Percentiles rank a stretch among this genome's conserved stretches.
Conservation (phyloP, 2,888 invertebrate genomes). For the Tigriopus californicus region DNA sequence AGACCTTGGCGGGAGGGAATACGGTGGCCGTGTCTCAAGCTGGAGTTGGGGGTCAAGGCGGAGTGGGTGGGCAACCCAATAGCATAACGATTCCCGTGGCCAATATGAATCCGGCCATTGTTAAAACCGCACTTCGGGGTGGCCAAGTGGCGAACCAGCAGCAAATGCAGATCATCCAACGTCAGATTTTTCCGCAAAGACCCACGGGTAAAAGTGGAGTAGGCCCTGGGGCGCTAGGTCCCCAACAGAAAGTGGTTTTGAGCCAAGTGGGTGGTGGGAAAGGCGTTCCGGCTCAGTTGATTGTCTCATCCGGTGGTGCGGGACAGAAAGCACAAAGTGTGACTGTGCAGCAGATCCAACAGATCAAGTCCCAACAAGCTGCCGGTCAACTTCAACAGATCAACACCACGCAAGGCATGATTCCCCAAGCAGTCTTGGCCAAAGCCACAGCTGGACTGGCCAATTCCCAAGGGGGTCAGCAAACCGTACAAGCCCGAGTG, state of each 20-base stretch:
- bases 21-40: slow-evolving; percentile 3
- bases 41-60: neutral
- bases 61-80: slow-evolving; percentile 28
- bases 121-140: neutral
- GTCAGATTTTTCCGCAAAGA: slow-evolving; percentile 16
- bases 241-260: neutral
- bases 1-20: slow-evolving; percentile 28
- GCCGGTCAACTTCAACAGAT: neutral
- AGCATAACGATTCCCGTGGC: slow-evolving; percentile 41
- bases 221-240: slow-evolving; percentile 12
- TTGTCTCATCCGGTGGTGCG: slow-evolving; percentile 41
- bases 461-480: slow-evolving; percentile 33
- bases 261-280: slow-evolving; percentile 21
- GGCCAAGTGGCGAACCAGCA: neutral
- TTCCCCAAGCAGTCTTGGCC: slow-evolving; percentile 21
- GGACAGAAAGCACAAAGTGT: slow-evolving; percentile 37
- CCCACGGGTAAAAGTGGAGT: slow-evolving; percentile 19
- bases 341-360: slow-evolving; percentile 53
- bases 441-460: slow-evolving; percentile 22
- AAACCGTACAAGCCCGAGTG: slow-evolving; percentile 39
- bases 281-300: slow-evolving; percentile 44
- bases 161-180: slow-evolving; percentile 8
- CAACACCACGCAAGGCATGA: neutral
- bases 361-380: slow-evolving; percentile 29
- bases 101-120: neutral